phyloP scores from a whole-genome alignment of 2,113 vertebrate genomes.

The Cyprinus carpio region DNA sequence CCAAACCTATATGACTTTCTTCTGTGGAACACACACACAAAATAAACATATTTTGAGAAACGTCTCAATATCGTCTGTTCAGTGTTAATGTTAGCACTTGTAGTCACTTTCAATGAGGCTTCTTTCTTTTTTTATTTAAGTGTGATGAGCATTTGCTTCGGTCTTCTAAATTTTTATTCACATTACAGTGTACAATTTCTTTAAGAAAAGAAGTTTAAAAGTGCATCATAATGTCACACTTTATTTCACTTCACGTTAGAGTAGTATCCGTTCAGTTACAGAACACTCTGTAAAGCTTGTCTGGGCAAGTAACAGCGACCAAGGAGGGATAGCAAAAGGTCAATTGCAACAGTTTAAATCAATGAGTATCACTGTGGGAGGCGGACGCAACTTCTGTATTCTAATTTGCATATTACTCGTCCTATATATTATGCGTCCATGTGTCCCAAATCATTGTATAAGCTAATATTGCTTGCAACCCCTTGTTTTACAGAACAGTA shows the following conservation, averaged over 20 bases:
- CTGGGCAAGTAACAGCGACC: neutral
- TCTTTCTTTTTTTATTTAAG: neutral
- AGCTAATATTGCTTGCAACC: neutral
- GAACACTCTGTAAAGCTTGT: neutral
- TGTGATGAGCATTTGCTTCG: neutral
- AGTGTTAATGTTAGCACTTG: neutral
- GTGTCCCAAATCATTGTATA: neutral
- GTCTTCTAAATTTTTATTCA: conserved; percentile 1
- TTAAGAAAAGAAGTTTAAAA: neutral
- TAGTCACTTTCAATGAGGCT: neutral
- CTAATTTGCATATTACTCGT: neutral
- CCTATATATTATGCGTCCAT: conserved; percentile 8
- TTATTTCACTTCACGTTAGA: neutral
- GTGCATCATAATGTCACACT: neutral
- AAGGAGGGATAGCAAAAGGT: conserved; percentile 17
- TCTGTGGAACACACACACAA: too few species aligned
- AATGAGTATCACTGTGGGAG: conserved; percentile 17
- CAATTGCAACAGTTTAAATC: conserved; percentile 32
- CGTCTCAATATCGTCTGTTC: neutral
- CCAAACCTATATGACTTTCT: neutral
- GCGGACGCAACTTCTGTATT: conserved; percentile 1
- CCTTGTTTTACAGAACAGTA: neutral
- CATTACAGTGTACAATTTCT: neutral
- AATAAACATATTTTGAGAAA: too few species aligned
- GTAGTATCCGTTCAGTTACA: neutral